Evolutionary conservation across 2,888 invertebrate genomes (phyloP).

Genomic region (Ennomos quercinarius): DNA sequence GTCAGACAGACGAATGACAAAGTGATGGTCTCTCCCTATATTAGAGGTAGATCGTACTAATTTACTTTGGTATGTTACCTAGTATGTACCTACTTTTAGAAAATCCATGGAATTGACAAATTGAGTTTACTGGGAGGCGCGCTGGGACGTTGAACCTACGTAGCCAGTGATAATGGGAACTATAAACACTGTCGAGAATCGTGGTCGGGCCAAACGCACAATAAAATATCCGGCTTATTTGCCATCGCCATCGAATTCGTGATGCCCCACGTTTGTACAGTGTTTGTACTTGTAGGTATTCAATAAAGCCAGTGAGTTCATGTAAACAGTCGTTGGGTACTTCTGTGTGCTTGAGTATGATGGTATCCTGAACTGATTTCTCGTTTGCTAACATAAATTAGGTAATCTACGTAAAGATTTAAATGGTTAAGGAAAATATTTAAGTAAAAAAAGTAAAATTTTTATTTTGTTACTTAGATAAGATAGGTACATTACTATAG

Average conservation of each 20-base stretch:
- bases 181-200: conserved; percentile 74
- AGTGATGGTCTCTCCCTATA: too few relatives aligned
- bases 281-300: conserved; percentile 25
- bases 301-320: conserved; percentile 19
- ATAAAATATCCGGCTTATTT: conserved; percentile 77
- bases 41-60: too few relatives aligned
- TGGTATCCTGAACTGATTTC: too few relatives aligned
- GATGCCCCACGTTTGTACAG: conserved; percentile 62
- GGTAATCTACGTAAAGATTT: too few relatives aligned
- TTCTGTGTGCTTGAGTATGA: conserved; percentile 3
- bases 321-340: conserved; percentile 13
- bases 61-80: too few relatives aligned
- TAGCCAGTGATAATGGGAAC: conserved; percentile 69
- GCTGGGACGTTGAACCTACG: conserved; percentile 75
- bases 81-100: neutral
- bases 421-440: too few relatives aligned
- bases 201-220: conserved; percentile 73
- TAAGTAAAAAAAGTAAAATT: too few relatives aligned
- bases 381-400: too few relatives aligned
- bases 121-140: conserved; percentile 46
- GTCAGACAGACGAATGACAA: too few relatives aligned
- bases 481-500: too few relatives aligned
- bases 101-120: conserved; percentile 42
- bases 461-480: too few relatives aligned
- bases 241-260: conserved; percentile 71